Conservation (phyloP, 2,888 invertebrate genomes). For the Nemoura dubitans region DNA sequence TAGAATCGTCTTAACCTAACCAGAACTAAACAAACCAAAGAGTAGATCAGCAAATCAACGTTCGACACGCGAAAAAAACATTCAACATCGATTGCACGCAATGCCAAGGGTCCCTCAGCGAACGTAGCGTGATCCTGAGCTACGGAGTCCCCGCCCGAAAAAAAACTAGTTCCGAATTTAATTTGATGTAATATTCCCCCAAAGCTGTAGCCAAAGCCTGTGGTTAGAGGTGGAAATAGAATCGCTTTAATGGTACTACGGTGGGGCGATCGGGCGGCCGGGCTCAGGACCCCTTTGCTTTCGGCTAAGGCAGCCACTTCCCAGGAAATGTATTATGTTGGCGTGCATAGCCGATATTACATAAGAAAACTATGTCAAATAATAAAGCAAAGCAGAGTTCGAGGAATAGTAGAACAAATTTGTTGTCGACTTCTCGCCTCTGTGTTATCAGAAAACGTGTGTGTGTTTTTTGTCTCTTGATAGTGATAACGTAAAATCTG, state of each 20-base stretch:
- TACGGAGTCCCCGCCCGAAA: constrained; percentile 48
- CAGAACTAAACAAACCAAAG: constrained; percentile 49
- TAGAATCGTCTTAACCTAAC: constrained; percentile 39
- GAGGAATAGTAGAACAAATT: constrained; percentile 30
- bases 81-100: constrained; percentile 42
- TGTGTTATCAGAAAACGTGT: background rate
- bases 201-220: constrained; percentile 36
- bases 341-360: constrained; percentile 47
- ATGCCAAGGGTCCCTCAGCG: constrained; percentile 14
- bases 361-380: constrained; percentile 44
- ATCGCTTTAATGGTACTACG: constrained; percentile 45
- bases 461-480: constrained; percentile 1
- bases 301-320: constrained; percentile 44
- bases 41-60: constrained; percentile 48
- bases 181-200: constrained; percentile 50
- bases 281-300: background rate
- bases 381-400: constrained; percentile 34
- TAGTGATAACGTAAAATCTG: background rate
- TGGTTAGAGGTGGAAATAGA: constrained; percentile 49
- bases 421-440: constrained; percentile 37
- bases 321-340: constrained; percentile 50
- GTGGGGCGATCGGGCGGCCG: too few relatives aligned
- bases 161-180: constrained; percentile 50
- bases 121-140: constrained; percentile 47
- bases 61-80: constrained; percentile 50